A percentile compares a stretch with the other conserved stretches of the same genome.
phyloP scores from a whole-genome alignment of 2,113 vertebrate genomes.

The Nymphicus hollandicus region DNA sequence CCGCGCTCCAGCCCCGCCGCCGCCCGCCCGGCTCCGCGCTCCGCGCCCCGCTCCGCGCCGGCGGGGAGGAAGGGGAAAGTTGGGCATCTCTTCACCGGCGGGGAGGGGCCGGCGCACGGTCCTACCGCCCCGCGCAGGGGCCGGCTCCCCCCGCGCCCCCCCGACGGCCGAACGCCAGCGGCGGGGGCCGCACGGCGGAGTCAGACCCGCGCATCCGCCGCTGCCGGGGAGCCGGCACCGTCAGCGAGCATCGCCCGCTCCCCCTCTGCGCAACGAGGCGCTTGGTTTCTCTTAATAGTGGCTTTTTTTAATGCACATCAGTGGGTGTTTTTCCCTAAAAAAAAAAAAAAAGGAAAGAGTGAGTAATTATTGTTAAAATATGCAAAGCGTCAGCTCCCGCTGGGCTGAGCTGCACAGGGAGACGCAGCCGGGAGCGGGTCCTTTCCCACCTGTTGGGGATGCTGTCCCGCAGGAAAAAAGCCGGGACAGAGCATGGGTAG shows the following conservation, averaged over 20 bases:
- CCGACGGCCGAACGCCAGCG: background rate
- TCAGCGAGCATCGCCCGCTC: background rate
- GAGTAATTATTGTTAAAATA: background rate
- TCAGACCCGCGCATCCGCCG: background rate
- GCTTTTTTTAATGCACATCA: background rate
- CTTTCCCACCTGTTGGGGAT: slow-evolving; percentile 7
- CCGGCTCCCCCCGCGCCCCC: background rate
- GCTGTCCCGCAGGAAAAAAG: background rate
- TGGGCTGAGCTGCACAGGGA: background rate
- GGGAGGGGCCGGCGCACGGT: background rate
- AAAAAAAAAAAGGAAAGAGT: background rate
- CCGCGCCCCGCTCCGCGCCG: background rate
- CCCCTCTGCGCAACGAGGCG: background rate
- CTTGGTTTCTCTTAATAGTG: background rate
- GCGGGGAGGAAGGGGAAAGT: background rate
- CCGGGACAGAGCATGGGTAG: background rate
- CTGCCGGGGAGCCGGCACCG: background rate
- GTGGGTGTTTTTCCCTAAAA: background rate
- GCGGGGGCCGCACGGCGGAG: background rate
- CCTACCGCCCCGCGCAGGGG: slow-evolving; percentile 8
- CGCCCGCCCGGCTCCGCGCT: background rate
- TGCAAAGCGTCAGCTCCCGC: background rate
- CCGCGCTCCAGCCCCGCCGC: no score
- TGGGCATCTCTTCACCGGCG: slow-evolving; percentile 36
- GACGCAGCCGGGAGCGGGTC: background rate